Percentiles rank a stretch among this genome's conserved stretches.
Conservation (phyloP, 2,113 vertebrate species). For the Myotis davidii region DNA sequence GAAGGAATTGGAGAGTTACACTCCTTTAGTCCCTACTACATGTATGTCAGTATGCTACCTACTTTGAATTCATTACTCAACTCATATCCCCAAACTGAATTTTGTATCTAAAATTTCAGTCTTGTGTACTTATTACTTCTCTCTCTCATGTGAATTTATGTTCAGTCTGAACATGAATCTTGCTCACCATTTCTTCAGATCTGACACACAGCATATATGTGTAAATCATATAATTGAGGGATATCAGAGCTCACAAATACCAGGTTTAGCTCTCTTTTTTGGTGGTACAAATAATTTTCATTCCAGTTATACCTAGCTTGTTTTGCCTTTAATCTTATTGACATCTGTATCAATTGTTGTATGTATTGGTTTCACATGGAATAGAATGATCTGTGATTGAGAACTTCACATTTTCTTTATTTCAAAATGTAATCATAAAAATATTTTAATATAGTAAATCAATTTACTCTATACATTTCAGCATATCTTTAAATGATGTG, state of each 20-base stretch:
- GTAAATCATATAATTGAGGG: conserved; percentile 12
- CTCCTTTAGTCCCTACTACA: neutral
- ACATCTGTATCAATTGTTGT: neutral
- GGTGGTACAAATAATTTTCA: neutral
- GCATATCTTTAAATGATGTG: conserved; percentile 24
- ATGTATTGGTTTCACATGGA: conserved; percentile 1
- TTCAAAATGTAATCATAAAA: conserved; percentile 29
- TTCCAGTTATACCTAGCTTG: neutral
- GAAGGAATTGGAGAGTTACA: neutral
- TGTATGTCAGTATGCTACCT: neutral
- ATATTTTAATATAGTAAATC: conserved; percentile 6
- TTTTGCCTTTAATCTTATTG: conserved; percentile 13
- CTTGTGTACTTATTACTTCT: neutral
- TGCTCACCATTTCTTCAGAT: conserved; percentile 3
- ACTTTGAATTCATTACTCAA: neutral
- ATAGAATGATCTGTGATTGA: neutral
- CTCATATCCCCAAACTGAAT: conserved; percentile 1
- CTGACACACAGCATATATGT: neutral
- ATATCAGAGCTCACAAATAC: neutral
- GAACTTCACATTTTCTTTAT: conserved; percentile 27
- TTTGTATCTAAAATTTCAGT: conserved; percentile 27
- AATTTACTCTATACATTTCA: conserved; percentile 21
- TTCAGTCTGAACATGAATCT: neutral
- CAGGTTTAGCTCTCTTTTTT: neutral
- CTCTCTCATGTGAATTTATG: conserved; percentile 5